phyloP scores from a whole-genome alignment of 2,797 vertebrate species.

The Eremophila alpestris region DNA sequence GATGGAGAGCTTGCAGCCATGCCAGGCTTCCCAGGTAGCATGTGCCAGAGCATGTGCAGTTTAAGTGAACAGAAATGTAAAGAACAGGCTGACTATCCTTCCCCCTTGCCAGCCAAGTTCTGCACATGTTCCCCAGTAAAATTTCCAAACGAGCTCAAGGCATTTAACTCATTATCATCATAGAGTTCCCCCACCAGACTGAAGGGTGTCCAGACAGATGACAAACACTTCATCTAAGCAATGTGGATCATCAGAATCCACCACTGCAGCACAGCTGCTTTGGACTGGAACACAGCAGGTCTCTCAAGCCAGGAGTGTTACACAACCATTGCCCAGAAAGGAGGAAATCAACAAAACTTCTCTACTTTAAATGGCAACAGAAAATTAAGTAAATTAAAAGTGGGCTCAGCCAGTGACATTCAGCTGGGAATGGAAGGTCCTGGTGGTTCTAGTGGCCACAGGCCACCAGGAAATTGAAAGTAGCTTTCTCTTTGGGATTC shows the following conservation, averaged over 20 bases:
- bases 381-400: not conserved
- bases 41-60: not conserved
- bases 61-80: not conserved
- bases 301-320: constrained; percentile 6
- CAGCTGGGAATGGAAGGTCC: not conserved
- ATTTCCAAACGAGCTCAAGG: not conserved
- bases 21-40: constrained; percentile 1
- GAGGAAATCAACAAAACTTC: not conserved
- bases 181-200: not conserved
- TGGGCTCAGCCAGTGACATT: not conserved
- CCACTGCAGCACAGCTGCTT: constrained; percentile 39
- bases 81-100: not conserved
- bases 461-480: not conserved
- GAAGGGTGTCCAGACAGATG: not conserved
- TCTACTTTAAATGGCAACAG: not conserved
- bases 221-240: not conserved
- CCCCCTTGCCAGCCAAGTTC: not conserved
- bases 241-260: not conserved
- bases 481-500: not conserved
- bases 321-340: constrained; percentile 14
- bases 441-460: not conserved
- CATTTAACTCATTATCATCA: constrained; percentile 9
- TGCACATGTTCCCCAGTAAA: not conserved
- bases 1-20: not conserved
- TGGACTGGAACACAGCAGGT: not conserved